phyloP scores from a whole-genome alignment of 2,797 vertebrate genomes.

The Agapornis canus region DNA sequence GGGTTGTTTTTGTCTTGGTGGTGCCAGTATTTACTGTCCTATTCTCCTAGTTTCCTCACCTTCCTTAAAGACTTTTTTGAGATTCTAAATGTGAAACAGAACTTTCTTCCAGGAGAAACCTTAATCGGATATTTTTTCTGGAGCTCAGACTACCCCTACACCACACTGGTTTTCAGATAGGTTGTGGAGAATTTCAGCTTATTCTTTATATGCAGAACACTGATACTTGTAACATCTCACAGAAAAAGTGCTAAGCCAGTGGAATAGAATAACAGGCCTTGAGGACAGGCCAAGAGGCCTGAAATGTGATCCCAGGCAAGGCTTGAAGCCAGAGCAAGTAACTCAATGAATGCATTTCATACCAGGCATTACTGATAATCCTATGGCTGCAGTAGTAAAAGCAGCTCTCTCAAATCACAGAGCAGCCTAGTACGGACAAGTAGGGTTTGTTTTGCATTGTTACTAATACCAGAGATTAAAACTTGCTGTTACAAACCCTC shows the following conservation, averaged over 20 bases:
- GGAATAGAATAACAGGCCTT: neutral
- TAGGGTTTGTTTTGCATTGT: slow-evolving; percentile 44
- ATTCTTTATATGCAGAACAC: neutral
- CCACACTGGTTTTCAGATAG: neutral
- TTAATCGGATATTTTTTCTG: neutral
- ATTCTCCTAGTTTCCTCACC: neutral
- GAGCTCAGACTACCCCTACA: neutral
- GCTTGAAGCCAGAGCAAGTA: slow-evolving; percentile 28
- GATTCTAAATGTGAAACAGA: neutral
- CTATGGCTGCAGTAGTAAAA: neutral
- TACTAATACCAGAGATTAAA: slow-evolving; percentile 41
- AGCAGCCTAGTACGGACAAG: neutral
- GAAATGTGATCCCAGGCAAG: slow-evolving; percentile 12
- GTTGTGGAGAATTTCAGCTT: neutral
- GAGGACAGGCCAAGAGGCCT: neutral
- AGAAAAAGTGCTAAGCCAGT: neutral
- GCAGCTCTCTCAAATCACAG: slow-evolving; percentile 8
- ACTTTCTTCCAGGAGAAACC: neutral
- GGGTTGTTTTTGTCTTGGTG: neutral
- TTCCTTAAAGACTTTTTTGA: neutral
- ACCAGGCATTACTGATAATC: slow-evolving; percentile 54
- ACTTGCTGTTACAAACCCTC: slow-evolving; percentile 31
- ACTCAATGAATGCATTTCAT: slow-evolving; percentile 4
- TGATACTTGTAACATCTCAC: fast-evolving
- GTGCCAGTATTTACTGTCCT: neutral